Percentiles rank a stretch among this genome's conserved stretches.
Conservation (phyloP, 2,113 vertebrate species). For the Phrynocephalus versicolor region DNA sequence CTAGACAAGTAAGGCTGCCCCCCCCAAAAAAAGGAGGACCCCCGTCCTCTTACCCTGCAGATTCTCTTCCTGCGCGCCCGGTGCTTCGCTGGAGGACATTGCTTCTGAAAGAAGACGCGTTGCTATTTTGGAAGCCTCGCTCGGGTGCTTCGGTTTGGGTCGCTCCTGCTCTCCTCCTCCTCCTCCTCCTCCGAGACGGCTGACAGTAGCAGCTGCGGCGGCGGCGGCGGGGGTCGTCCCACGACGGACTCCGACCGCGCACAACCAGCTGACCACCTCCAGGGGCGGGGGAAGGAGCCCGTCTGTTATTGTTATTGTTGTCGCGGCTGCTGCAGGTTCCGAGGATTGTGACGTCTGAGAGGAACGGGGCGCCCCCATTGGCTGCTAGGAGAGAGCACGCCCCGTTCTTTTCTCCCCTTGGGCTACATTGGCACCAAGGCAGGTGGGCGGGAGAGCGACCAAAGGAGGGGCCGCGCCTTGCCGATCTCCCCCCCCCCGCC, state of each 20-base stretch:
- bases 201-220: not conserved
- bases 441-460: too few relatives aligned
- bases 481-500: too few relatives aligned
- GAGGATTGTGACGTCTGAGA: not conserved
- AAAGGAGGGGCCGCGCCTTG: too few relatives aligned
- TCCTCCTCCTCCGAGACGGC: not conserved
- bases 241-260: not conserved
- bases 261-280: not conserved
- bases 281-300: not conserved
- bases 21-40: too few relatives aligned
- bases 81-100: conserved; percentile 64
- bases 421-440: too few relatives aligned
- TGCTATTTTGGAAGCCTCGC: not conserved
- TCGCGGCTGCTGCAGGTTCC: not conserved
- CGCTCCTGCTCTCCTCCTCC: not conserved
- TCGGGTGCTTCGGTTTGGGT: not conserved
- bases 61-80: conserved; percentile 69
- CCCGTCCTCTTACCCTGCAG: conserved; percentile 74
- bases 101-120: not conserved
- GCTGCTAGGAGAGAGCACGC: not conserved
- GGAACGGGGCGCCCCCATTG: not conserved
- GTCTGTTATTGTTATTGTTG: conserved; percentile 24
- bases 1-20: too few relatives aligned
- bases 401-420: too few relatives aligned
- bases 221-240: rapidly evolving